Evolutionary conservation across 2,888 invertebrate species (phyloP), one percentile per base, ranked within the genome.

Genomic region (Conchocele bisecta): DNA sequence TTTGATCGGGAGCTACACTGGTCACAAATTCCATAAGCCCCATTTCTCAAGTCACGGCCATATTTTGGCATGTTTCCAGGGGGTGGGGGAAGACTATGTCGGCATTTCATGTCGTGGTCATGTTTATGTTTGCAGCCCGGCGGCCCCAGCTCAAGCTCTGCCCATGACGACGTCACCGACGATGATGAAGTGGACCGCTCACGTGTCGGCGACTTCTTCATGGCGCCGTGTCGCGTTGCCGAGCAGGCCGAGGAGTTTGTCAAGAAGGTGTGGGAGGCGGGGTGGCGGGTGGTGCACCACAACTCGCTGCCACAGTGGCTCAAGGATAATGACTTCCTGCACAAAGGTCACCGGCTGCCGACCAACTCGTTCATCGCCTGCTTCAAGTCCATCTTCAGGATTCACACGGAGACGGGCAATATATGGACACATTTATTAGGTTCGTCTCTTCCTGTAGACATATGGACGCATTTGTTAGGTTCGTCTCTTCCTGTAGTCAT

Each of bases 341-440:
- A 97, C 88, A 95, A 95, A 83, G 98, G 99, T 13, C 99, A 99
- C 92, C 94, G 99, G 69, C 98, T 98, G 39, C 99, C 98, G 0
- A 93, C 99, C 79, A 97, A 98, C 31, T 98, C 98, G 33, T 98
- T 99, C 92, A 94, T 95, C 83, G 98, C 97, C 13, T 99, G 99
- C 91, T 98, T 99, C 91, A 97, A 96, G 88, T 98, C 98, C 72
- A 98, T 99, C 86, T 99, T 99, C 92, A 94, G 98, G 78, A 94
- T 99, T 83, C 99, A 99, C 92, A 99, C 99, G 0, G 99, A 99
- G 92, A 99, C 99, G 13, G 99, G 98, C 51, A 99, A 99, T 90
- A 99, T 99, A 85, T 99, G 99, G 99, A 98, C 98, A 28, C 98
- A 98, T 92, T 93, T 98, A 73, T 93, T 98, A 65, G 95, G 94